A percentile compares a stretch with the other conserved stretches of the same genome.
These are phyloP conservation scores for Pangasius mekongensis DNA, from an alignment of 2,797 vertebrate species.

Conservation along the genomic window DNA sequence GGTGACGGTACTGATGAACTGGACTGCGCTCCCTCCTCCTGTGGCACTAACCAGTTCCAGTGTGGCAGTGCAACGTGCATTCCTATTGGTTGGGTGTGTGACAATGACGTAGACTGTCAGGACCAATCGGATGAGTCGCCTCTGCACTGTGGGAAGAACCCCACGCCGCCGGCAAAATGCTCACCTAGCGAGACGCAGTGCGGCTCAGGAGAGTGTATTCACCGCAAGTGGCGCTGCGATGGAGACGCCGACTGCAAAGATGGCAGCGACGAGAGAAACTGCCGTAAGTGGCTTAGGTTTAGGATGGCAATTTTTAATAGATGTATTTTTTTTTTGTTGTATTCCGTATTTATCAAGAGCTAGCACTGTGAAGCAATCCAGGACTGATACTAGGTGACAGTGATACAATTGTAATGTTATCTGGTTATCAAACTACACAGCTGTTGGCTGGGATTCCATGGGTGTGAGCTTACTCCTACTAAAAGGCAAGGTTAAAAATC, in stretches of 20 bases:
- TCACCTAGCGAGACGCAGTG: slow-evolving; percentile 87
- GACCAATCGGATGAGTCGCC: slow-evolving; percentile 92
- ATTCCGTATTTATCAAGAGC: not conserved
- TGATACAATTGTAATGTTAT: not conserved
- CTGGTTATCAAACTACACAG: not conserved
- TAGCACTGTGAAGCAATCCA: not conserved
- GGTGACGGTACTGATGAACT: slow-evolving; percentile 89
- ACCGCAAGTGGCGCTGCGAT: slow-evolving; percentile 95
- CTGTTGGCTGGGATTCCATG: slow-evolving; percentile 1
- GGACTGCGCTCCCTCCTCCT: slow-evolving; percentile 86
- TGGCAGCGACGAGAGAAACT: slow-evolving; percentile 92
- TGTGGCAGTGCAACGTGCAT: slow-evolving; percentile 91
- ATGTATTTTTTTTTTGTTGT: not conserved
- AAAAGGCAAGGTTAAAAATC: not conserved
- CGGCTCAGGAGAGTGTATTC: slow-evolving; percentile 91
- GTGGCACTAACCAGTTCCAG: slow-evolving; percentile 87
- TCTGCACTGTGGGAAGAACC: slow-evolving; percentile 85
- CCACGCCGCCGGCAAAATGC: slow-evolving; percentile 82
- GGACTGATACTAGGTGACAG: not conserved
- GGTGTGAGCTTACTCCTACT: not conserved
- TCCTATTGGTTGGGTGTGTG: slow-evolving; percentile 92
- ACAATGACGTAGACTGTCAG: slow-evolving; percentile 91
- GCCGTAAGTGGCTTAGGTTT: slow-evolving; percentile 82
- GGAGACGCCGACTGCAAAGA: slow-evolving; percentile 96
- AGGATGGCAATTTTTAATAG: not conserved